A percentile compares a stretch with the other conserved stretches of the same genome.
Conservation (phyloP, 2,113 vertebrate genomes). For the Phalacrocorax aristotelis region DNA sequence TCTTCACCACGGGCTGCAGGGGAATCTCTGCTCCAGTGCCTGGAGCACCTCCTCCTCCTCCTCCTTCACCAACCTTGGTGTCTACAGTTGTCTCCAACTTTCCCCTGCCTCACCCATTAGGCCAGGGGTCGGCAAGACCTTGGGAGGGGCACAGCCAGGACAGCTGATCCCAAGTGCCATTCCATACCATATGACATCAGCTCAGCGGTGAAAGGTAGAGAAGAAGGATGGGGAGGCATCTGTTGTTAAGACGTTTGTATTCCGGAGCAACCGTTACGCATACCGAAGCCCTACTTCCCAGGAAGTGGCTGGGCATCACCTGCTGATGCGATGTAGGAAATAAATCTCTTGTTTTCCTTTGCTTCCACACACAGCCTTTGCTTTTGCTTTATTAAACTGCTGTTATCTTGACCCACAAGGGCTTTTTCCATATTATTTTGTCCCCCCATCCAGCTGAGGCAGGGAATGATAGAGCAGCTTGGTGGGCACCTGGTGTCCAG, state of each 20-base stretch:
- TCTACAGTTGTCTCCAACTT: background rate
- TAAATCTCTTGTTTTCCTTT: background rate
- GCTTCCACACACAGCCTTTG: background rate
- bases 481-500: background rate
- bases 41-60: background rate
- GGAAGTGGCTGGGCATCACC: background rate
- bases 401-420: background rate
- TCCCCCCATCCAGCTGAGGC: background rate
- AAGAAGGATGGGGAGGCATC: background rate
- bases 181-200: background rate
- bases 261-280: background rate
- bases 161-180: background rate
- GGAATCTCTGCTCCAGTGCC: background rate
- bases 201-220: background rate
- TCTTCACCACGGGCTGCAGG: background rate
- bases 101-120: background rate
- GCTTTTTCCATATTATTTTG: background rate
- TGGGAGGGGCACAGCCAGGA: too few species aligned
- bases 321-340: background rate
- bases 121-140: background rate
- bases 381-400: background rate
- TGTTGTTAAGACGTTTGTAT: background rate
- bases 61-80: background rate
- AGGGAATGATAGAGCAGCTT: background rate
- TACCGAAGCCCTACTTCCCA: background rate